Percentiles rank a stretch among this genome's conserved stretches.
Conservation (phyloP, 2,888 invertebrate species). For the Synergus gifuensis region DNA sequence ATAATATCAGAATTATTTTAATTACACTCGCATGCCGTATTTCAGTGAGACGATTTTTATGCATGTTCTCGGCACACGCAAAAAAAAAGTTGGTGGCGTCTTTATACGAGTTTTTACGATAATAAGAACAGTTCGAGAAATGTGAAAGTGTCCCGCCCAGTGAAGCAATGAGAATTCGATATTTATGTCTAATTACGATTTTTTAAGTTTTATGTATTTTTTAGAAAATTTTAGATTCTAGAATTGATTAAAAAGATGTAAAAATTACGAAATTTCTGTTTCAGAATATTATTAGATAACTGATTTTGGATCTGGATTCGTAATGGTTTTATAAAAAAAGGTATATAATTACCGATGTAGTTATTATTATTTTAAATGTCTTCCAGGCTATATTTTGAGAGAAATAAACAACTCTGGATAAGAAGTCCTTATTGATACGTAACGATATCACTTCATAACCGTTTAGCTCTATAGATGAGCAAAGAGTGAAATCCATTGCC, state of each 20-base stretch:
- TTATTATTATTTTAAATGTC: background rate
- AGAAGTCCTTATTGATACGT: slow-evolving; percentile 10
- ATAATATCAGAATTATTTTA: slow-evolving; percentile 5
- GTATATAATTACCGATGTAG: background rate
- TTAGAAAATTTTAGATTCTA: no score
- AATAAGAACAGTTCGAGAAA: background rate
- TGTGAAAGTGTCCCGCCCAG: background rate
- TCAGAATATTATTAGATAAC: background rate
- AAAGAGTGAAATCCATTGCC: slow-evolving; percentile 1
- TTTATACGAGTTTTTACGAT: background rate
- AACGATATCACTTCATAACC: background rate
- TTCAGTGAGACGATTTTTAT: background rate
- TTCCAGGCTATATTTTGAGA: background rate
- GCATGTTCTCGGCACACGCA: background rate
- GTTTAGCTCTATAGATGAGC: background rate
- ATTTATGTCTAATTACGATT: no score
- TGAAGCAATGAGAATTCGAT: no score
- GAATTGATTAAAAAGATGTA: no score
- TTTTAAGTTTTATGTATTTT: no score
- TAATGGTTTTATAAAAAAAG: background rate
- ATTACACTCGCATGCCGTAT: background rate
- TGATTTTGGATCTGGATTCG: background rate
- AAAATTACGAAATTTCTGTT: no score
- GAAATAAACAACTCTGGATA: background rate
- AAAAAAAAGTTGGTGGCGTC: background rate